Percentiles rank a stretch among this genome's conserved stretches.
Conservation (phyloP, 2,113 vertebrate species). For the Brienomyrus longianalis region DNA sequence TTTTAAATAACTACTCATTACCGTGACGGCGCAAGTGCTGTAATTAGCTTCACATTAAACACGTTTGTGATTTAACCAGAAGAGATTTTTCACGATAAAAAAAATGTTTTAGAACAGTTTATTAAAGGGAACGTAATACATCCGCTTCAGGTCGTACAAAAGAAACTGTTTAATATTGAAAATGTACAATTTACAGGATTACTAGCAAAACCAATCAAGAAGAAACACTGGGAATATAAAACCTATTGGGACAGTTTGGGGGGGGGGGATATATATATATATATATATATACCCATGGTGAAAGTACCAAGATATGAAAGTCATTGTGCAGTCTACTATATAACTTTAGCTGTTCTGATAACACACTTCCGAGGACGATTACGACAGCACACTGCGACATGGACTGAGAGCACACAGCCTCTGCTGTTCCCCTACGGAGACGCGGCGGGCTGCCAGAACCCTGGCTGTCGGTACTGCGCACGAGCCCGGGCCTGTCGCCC, state of each 20-base stretch:
- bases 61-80: neutral
- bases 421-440: neutral
- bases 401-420: neutral
- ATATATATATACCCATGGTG: conserved; percentile 39
- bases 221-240: conserved; percentile 77
- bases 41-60: neutral
- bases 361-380: conserved; percentile 44
- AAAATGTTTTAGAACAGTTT: conserved; percentile 79
- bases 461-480: neutral
- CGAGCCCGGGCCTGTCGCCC: neutral
- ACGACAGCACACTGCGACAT: conserved; percentile 47
- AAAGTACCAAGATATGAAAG: conserved; percentile 55
- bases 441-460: neutral
- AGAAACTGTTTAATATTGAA: conserved; percentile 73
- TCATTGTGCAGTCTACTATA: conserved; percentile 58
- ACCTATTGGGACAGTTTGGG: conserved; percentile 69
- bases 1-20: neutral
- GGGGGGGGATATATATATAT: neutral
- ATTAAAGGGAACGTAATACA: conserved; percentile 87
- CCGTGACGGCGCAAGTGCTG: neutral
- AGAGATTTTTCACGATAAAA: conserved; percentile 49
- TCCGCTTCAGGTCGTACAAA: conserved; percentile 95
- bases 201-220: conserved; percentile 81
- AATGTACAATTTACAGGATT: conserved; percentile 88
- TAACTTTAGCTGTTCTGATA: conserved; percentile 53